Evolutionary conservation across 2,113 vertebrate species (phyloP), one percentile per base, ranked within the genome.

Genomic region (Leiothrix lutea): DNA sequence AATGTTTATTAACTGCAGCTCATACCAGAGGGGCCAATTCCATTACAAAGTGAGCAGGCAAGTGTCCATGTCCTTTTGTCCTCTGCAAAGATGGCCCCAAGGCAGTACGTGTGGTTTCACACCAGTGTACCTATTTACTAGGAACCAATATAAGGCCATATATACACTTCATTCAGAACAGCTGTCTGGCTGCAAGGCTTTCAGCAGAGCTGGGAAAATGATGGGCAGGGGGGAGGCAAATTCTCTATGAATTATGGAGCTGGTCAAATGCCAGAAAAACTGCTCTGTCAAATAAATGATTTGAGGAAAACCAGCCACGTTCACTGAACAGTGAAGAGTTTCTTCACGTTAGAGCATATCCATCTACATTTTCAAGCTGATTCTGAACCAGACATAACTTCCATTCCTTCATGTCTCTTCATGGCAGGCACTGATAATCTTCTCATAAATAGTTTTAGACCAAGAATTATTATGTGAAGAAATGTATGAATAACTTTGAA

Each of bases 381-480:
- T 90, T 93, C 82, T 73, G 81, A 92, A 94, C 47, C 64, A 95
- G 93, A 90, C 85, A 40, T 86, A 90, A 92, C 90, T 95, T 94
- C 67, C 92, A 93, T 93, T 95, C 58, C 71, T 94, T 95, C 85
- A 77, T 85, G 84, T 92, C 85, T 90, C 79, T 95, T 92, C 85
- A 84, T 80, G 88, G 88, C 79, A 96, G 74, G 80, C 82, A 83
- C 85, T 67, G 93, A 95, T 96, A 95, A 95, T 94, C 74, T 93
- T 88, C 95, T 95, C 81, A 88, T 95, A 92, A 95, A 96, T 94
- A 93, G 88, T 83, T 96, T 93, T 86, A 96, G 90, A 78, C 71
- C 51, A 78, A 96, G 92, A 96, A 80, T 96, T 94, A 97, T 96
- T 91, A 96, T 81, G 85, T 94, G 94, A 92, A 64, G 90, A 95